Conservation (phyloP, 2,888 invertebrate genomes). For the Gryllus longicercus region DNA sequence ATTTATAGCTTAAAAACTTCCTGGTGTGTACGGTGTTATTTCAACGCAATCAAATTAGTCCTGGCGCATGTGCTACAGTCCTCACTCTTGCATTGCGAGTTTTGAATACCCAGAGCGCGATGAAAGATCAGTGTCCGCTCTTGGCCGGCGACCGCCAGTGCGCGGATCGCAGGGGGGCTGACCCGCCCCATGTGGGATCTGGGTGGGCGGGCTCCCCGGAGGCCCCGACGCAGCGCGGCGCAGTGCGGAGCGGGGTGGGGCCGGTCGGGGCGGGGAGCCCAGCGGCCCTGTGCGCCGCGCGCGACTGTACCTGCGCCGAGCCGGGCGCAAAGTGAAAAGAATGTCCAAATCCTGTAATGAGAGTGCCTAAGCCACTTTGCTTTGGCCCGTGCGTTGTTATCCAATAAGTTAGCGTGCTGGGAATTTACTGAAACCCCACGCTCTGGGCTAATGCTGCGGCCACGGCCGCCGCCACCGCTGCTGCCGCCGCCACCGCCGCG, state of each 20-base stretch:
- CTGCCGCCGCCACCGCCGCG: neutral
- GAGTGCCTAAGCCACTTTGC: constrained; percentile 30
- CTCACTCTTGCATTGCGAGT: no score
- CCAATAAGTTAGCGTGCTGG: constrained; percentile 30
- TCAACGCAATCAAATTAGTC: no score
- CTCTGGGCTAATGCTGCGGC: constrained; percentile 22
- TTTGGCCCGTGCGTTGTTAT: constrained; percentile 27
- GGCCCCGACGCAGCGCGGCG: neutral
- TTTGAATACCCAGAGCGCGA: no score
- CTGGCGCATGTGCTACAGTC: no score
- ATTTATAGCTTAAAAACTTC: no score
- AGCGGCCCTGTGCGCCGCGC: neutral
- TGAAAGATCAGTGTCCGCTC: no score
- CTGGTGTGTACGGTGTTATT: no score
- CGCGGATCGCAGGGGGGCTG: no score
- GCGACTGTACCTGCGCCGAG: constrained; percentile 8
- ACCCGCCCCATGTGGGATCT: no score
- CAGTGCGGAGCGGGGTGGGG: neutral
- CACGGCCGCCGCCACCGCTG: neutral
- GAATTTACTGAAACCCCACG: constrained; percentile 27
- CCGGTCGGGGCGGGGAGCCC: neutral
- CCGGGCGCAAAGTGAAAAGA: constrained; percentile 21
- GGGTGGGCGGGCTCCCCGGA: no score
- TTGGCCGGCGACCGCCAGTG: no score
- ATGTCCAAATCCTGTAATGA: constrained; percentile 31